These are phyloP conservation scores for Cheilosia soror DNA, from an alignment of 2,888 invertebrate genomes.

Conservation along the genomic window DNA sequence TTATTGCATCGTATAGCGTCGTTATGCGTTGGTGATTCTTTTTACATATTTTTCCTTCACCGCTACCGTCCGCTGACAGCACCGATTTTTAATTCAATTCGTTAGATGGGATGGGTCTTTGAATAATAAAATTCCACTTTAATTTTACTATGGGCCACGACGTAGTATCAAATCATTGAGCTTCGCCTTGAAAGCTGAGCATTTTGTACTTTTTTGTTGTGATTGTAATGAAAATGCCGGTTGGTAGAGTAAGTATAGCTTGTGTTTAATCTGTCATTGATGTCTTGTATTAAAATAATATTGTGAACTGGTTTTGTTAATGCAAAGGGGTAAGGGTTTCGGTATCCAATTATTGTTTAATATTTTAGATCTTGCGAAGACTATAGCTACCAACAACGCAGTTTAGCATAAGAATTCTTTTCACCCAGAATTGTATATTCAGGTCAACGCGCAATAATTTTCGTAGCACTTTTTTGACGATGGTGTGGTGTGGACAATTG, in stretches of 20 bases:
- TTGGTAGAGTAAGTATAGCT: not conserved
- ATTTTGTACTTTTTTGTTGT: slow-evolving; percentile 4
- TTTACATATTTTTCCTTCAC: slow-evolving; percentile 10
- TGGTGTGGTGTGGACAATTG: too few relatives aligned
- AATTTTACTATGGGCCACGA: slow-evolving; percentile 7
- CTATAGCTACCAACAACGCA: too few relatives aligned
- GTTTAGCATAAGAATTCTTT: too few relatives aligned
- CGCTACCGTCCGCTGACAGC: too few relatives aligned
- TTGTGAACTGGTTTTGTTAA: too few relatives aligned
- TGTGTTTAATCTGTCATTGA: not conserved
- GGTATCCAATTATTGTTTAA: too few relatives aligned
- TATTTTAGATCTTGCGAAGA: too few relatives aligned
- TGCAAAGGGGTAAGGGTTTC: too few relatives aligned
- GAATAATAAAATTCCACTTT: slow-evolving; percentile 25
- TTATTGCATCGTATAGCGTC: slow-evolving; percentile 17
- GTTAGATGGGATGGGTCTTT: slow-evolving; percentile 18
- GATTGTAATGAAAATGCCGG: slow-evolving; percentile 1
- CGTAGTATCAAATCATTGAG: not conserved
- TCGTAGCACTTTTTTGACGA: too few relatives aligned
- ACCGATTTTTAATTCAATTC: slow-evolving; percentile 30
- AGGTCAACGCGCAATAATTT: too few relatives aligned
- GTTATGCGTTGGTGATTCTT: slow-evolving; percentile 13
- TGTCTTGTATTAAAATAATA: too few relatives aligned
- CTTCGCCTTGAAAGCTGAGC: not conserved
- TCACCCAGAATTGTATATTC: too few relatives aligned